A percentile compares a stretch with the other conserved stretches of the same genome.
Conservation (phyloP, 2,888 invertebrate species). For the Itoplectis maculator region DNA sequence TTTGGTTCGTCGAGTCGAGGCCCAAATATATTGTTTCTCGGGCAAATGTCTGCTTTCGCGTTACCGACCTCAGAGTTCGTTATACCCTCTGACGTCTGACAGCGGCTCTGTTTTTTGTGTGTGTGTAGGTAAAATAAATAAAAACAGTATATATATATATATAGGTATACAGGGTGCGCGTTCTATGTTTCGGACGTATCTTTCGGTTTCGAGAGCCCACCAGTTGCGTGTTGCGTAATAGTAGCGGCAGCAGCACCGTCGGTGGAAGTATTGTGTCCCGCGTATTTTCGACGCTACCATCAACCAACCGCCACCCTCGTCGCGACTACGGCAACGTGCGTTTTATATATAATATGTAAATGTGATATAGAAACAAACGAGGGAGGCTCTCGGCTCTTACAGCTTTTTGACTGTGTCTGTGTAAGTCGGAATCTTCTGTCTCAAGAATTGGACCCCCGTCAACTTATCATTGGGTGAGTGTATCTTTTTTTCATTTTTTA, state of each 20-base stretch:
- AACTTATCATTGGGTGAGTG: too few relatives aligned
- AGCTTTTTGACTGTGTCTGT: slow-evolving; percentile 1
- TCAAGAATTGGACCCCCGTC: too few relatives aligned
- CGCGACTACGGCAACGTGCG: slow-evolving; percentile 1
- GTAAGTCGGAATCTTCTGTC: slow-evolving; percentile 17
- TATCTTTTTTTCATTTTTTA: too few relatives aligned
- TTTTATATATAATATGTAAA: too few relatives aligned
- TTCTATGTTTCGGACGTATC: slow-evolving; percentile 46
- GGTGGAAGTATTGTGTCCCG: slow-evolving; percentile 9
- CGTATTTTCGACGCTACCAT: neutral
- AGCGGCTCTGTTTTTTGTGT: neutral
- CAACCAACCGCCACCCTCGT: too few relatives aligned
- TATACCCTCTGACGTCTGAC: neutral
- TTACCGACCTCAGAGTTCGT: neutral
- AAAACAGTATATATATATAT: neutral
- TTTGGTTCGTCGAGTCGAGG: slow-evolving; percentile 36
- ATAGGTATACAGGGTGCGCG: too few relatives aligned
- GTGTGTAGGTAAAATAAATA: neutral
- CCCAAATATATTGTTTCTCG: slow-evolving; percentile 25
- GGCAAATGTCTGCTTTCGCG: neutral
- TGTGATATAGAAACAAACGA: too few relatives aligned
- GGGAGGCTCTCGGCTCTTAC: neutral
- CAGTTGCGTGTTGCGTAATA: slow-evolving; percentile 83
- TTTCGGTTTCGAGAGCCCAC: slow-evolving; percentile 75
- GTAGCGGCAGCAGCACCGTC: slow-evolving; percentile 46